Evolutionary conservation across 2,797 vertebrate species (phyloP).

Genomic region (Danionella dracula): DNA sequence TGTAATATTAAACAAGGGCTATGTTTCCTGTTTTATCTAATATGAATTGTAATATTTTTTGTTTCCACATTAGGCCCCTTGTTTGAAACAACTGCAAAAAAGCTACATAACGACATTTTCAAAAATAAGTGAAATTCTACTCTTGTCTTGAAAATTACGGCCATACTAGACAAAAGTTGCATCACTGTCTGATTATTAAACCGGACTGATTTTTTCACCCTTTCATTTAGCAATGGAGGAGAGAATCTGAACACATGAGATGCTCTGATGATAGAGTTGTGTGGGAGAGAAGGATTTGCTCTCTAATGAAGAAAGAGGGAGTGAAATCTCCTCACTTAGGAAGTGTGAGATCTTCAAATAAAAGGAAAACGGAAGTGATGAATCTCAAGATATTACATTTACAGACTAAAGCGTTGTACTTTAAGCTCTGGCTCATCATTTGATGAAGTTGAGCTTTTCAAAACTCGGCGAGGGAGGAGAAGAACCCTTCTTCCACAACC

Average conservation of each 20-base stretch:
- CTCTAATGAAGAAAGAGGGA: neutral
- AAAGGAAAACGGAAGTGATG: constrained; percentile 1
- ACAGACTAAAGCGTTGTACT: neutral
- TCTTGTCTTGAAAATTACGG: too few species aligned
- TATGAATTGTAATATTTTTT: too few species aligned
- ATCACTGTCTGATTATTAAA: constrained; percentile 12
- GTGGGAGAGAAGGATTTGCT: constrained; percentile 2
- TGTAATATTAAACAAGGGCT: too few species aligned
- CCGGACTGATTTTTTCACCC: constrained; percentile 3
- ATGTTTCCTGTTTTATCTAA: too few species aligned
- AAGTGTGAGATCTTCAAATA: neutral
- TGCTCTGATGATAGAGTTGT: neutral
- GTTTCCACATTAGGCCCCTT: too few species aligned
- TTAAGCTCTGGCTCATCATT: neutral
- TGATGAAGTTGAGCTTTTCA: neutral
- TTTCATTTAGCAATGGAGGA: constrained; percentile 1
- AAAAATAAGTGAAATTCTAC: too few species aligned
- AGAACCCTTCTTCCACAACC: neutral
- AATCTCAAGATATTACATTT: constrained; percentile 2
- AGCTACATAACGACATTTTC: too few species aligned
- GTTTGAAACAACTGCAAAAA: too few species aligned
- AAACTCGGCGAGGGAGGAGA: constrained; percentile 1
- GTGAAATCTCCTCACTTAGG: constrained; percentile 2
- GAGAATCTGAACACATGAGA: neutral
- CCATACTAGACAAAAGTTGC: neutral